Evolutionary conservation across 2,113 vertebrate genomes (phyloP).

Genomic region (Cyphomyrus plagiostoma): DNA sequence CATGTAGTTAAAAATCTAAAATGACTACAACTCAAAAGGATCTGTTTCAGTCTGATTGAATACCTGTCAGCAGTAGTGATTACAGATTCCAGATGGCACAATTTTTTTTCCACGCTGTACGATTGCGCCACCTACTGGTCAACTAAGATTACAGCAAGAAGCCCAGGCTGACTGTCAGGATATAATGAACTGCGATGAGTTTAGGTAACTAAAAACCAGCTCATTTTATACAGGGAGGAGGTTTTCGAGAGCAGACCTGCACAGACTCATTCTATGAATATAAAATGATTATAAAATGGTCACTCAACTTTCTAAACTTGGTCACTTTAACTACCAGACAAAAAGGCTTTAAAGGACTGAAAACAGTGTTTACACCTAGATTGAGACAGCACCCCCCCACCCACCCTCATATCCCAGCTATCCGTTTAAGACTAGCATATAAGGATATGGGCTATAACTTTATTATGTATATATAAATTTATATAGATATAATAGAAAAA

Average conservation of each 20-base stretch:
- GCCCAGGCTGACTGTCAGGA: constrained; percentile 19
- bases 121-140: constrained; percentile 50
- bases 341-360: constrained; percentile 35
- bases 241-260: constrained; percentile 49
- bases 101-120: constrained; percentile 26
- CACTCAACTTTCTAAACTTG: constrained; percentile 51
- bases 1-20: constrained; percentile 56
- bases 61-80: constrained; percentile 36
- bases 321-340: constrained; percentile 48
- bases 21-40: constrained; percentile 47
- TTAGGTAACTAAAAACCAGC: not conserved
- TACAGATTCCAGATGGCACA: constrained; percentile 49
- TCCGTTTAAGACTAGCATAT: constrained; percentile 39
- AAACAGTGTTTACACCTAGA: constrained; percentile 38
- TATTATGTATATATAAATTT: constrained; percentile 31
- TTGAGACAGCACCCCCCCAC: constrained; percentile 8
- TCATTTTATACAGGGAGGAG: constrained; percentile 35
- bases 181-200: constrained; percentile 5
- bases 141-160: constrained; percentile 40
- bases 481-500: constrained; percentile 58
- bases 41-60: constrained; percentile 40
- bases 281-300: constrained; percentile 48
- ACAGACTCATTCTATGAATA: constrained; percentile 40
- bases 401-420: constrained; percentile 31
- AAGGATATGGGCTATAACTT: constrained; percentile 48